phyloP scores from a whole-genome alignment of 2,113 vertebrate genomes.

The Paradoxurus hermaphroditus region DNA sequence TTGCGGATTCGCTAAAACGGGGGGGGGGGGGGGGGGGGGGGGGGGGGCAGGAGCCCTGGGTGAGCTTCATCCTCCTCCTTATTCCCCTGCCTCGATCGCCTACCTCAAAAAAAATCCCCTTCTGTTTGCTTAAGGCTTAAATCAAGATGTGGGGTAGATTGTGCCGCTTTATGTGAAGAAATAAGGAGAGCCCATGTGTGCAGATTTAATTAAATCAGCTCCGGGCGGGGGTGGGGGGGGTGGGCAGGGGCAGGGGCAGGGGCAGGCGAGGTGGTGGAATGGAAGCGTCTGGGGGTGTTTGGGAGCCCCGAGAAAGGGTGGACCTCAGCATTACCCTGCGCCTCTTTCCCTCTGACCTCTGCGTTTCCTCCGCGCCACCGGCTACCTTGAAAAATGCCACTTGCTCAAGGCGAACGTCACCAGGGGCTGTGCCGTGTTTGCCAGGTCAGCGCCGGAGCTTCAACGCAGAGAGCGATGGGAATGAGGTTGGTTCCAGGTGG shows the following conservation, averaged over 20 bases:
- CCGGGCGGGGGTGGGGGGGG: background rate
- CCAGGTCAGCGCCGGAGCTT: background rate
- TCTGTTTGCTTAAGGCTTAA: background rate
- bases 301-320: background rate
- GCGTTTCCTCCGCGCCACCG: background rate
- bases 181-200: background rate
- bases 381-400: background rate
- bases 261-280: background rate
- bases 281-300: rapidly evolving
- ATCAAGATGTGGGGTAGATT: background rate
- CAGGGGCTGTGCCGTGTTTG: background rate
- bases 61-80: background rate
- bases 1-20: rapidly evolving
- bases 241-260: background rate
- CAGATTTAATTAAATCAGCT: background rate
- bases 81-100: background rate
- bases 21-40: too few species aligned
- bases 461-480: rapidly evolving
- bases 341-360: background rate
- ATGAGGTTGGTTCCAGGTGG: too few species aligned
- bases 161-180: background rate
- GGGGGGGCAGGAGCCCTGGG: too few species aligned
- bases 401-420: background rate
- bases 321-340: rapidly evolving
- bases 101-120: background rate